Percentiles rank a stretch among this genome's conserved stretches.
Conservation (phyloP, 2,888 invertebrate genomes). For the Hofmannophila pseudospretella region DNA sequence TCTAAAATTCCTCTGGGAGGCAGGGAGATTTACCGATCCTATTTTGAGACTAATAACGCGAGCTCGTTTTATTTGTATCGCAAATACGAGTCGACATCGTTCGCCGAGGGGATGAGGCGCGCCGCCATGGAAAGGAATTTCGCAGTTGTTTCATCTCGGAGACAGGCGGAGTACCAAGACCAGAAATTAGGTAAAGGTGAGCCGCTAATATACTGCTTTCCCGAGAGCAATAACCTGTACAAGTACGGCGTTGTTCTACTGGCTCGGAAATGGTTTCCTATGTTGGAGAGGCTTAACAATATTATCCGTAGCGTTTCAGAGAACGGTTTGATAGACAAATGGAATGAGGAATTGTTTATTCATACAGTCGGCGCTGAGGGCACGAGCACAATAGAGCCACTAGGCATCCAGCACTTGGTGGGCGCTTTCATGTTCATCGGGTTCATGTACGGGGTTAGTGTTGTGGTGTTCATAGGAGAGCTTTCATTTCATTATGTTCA, state of each 20-base stretch:
- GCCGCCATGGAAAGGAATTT: slow-evolving; percentile 59
- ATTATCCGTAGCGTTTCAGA: slow-evolving; percentile 69
- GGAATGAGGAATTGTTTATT: slow-evolving; percentile 63
- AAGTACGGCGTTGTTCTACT: slow-evolving; percentile 70
- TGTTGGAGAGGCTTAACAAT: slow-evolving; percentile 58
- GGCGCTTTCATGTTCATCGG: slow-evolving; percentile 70
- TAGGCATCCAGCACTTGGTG: slow-evolving; percentile 59
- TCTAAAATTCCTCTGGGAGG: slow-evolving; percentile 65
- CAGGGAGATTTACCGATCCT: slow-evolving; percentile 66
- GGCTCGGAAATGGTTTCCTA: slow-evolving; percentile 66
- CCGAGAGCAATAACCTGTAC: slow-evolving; percentile 63
- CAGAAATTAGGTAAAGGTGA: slow-evolving; percentile 63
- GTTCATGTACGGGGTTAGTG: slow-evolving; percentile 54
- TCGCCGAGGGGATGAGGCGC: slow-evolving; percentile 56
- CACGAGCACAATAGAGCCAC: slow-evolving; percentile 45
- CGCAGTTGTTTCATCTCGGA: slow-evolving; percentile 61
- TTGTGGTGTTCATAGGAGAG: slow-evolving; percentile 55
- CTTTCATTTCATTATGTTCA: slow-evolving; percentile 15
- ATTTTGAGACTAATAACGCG: slow-evolving; percentile 69
- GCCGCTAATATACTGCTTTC: slow-evolving; percentile 63
- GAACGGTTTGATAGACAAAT: slow-evolving; percentile 69
- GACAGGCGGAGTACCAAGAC: slow-evolving; percentile 66
- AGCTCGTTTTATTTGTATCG: slow-evolving; percentile 69
- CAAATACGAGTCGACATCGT: slow-evolving; percentile 63
- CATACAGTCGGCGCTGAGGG: slow-evolving; percentile 39